Evolutionary conservation across 2,113 vertebrate species (phyloP).

Genomic region (Archocentrus centrarchus): DNA sequence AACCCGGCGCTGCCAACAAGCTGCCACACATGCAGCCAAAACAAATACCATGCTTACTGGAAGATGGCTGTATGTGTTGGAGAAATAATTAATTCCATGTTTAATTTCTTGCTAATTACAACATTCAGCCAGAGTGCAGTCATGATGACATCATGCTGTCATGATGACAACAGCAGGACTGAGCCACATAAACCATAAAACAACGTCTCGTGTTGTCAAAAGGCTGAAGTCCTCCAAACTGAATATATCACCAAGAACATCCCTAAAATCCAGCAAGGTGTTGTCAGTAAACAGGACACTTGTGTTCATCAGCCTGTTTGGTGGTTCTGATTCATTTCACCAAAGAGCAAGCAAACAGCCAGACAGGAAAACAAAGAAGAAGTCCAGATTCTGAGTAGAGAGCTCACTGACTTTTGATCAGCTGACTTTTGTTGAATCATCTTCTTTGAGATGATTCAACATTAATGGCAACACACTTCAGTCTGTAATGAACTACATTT

Average conservation of each 20-base stretch:
- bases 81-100: background rate
- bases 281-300: background rate
- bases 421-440: constrained; percentile 2
- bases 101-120: constrained; percentile 5
- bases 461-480: background rate
- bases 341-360: background rate
- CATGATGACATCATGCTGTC: too few species aligned
- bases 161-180: background rate
- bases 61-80: background rate
- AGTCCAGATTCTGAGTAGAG: background rate
- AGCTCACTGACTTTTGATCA: background rate
- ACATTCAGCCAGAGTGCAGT: background rate
- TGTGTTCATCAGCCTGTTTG: background rate
- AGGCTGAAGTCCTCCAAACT: background rate
- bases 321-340: background rate
- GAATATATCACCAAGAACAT: background rate
- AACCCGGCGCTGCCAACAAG: background rate
- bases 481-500: background rate
- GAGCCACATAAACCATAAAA: background rate
- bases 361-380: background rate
- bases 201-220: background rate
- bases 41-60: background rate
- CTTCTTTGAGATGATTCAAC: background rate
- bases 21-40: background rate
- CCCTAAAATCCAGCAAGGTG: background rate